Evolutionary conservation across 2,888 invertebrate genomes (phyloP).

Genomic region (Acanthosoma haemorrhoidale): DNA sequence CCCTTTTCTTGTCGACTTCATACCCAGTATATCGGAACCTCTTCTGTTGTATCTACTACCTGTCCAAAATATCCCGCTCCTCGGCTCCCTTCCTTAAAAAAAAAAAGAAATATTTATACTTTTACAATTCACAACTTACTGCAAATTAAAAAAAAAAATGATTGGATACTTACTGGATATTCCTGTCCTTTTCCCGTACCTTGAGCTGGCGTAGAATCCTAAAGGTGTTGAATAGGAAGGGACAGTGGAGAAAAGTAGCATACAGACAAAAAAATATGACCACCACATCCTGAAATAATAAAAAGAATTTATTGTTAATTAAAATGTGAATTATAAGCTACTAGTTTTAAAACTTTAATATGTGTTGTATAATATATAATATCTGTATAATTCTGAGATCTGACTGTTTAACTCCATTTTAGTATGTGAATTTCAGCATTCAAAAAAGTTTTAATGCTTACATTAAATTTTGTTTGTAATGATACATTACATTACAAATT

Average conservation of each 20-base stretch:
- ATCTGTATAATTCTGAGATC: too few species aligned
- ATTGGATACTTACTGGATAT: not conserved
- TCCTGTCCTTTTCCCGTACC: conserved; percentile 22
- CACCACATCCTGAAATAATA: conserved; percentile 24
- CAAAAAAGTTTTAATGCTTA: too few species aligned
- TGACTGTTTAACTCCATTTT: too few species aligned
- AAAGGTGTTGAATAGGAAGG: not conserved
- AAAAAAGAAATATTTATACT: not conserved
- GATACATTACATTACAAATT: too few species aligned
- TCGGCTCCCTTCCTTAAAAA: conserved; percentile 31
- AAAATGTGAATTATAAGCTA: not conserved
- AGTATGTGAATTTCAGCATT: too few species aligned
- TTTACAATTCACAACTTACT: too few species aligned
- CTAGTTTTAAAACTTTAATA: too few species aligned
- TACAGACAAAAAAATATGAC: conserved; percentile 10
- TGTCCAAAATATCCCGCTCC: conserved; percentile 37
- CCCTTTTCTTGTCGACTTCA: conserved; percentile 30
- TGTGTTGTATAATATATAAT: too few species aligned
- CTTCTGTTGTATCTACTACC: conserved; percentile 36
- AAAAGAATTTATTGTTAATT: not conserved
- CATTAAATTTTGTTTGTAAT: too few species aligned
- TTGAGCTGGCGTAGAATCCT: conserved; percentile 19
- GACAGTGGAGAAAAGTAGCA: not conserved
- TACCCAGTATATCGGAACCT: conserved; percentile 31
- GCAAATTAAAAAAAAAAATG: not conserved